Percentiles rank a stretch among this genome's conserved stretches.
Evolutionary conservation across 2,888 invertebrate species (phyloP).

Genomic region (Hipparchia sbordonii): DNA sequence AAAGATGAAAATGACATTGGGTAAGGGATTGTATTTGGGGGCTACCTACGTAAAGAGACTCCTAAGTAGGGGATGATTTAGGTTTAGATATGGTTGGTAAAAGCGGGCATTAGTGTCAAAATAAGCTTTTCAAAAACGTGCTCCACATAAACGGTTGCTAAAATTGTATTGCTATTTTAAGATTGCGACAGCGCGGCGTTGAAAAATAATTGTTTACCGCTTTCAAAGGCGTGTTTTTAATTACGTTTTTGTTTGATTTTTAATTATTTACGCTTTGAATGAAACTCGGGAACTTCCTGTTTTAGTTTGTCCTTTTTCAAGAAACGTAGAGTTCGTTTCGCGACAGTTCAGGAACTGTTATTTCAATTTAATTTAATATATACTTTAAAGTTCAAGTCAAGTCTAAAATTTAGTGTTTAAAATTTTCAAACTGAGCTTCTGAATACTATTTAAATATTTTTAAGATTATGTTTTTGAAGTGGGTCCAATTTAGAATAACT

Average conservation of each 20-base stretch:
- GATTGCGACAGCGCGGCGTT: conserved; percentile 40
- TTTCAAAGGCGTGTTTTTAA: conserved; percentile 42
- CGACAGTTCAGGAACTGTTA: not conserved
- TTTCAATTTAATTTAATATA: not conserved
- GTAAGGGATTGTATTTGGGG: no score
- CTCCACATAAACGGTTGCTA: conserved; percentile 40
- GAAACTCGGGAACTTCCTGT: conserved; percentile 31
- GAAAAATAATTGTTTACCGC: conserved; percentile 42
- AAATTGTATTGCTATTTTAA: conserved; percentile 42
- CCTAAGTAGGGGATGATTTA: no score
- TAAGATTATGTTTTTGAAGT: no score
- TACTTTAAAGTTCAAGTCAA: no score
- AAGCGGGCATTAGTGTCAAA: no score
- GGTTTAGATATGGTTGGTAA: no score
- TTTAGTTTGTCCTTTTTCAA: conserved; percentile 23
- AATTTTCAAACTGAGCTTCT: no score
- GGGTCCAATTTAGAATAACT: no score
- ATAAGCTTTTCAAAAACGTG: not conserved
- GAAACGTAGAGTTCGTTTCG: not conserved
- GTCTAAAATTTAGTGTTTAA: no score
- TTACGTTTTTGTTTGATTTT: conserved; percentile 41
- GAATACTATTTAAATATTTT: no score
- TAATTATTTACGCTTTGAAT: conserved; percentile 38
- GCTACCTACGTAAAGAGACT: no score
- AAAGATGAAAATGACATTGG: no score